These are phyloP conservation scores for Dascyllus trimaculatus DNA, from an alignment of 2,113 vertebrate genomes.

Conservation along the genomic window DNA sequence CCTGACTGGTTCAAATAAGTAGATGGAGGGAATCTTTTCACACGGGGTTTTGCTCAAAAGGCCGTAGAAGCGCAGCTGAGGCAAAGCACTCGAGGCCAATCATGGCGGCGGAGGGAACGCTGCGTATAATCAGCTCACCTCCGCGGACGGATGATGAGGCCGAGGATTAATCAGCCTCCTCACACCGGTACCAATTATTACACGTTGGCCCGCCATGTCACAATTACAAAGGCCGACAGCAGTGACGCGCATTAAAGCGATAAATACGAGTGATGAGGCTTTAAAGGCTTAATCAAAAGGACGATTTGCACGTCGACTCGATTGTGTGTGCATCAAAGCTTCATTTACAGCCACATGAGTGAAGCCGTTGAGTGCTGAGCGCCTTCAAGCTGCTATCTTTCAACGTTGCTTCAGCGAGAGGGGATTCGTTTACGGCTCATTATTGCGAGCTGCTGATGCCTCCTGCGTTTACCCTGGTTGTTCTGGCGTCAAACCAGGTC, in stretches of 20 bases:
- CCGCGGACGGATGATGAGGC: constrained; percentile 33
- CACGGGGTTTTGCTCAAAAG: constrained; percentile 48
- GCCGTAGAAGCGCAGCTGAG: constrained; percentile 24
- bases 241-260: constrained; percentile 24
- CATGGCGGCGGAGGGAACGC: constrained; percentile 24
- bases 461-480: constrained; percentile 46
- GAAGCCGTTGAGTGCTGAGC: constrained; percentile 41
- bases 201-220: constrained; percentile 28
- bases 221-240: constrained; percentile 7
- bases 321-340: constrained; percentile 47
- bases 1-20: too few relatives aligned
- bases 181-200: constrained; percentile 30
- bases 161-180: constrained; percentile 47
- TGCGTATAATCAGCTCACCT: constrained; percentile 56
- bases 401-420: constrained; percentile 37
- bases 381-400: constrained; percentile 51
- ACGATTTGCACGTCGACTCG: constrained; percentile 34
- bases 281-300: constrained; percentile 49
- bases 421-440: constrained; percentile 48
- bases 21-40: too few relatives aligned
- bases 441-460: constrained; percentile 37
- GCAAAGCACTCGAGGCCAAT: constrained; percentile 30
- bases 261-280: constrained; percentile 40
- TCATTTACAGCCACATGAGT: constrained; percentile 49
- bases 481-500: constrained; percentile 31